Conservation (phyloP, 1,140 invertebrate genomes). For the Notospermus geniculatus region DNA sequence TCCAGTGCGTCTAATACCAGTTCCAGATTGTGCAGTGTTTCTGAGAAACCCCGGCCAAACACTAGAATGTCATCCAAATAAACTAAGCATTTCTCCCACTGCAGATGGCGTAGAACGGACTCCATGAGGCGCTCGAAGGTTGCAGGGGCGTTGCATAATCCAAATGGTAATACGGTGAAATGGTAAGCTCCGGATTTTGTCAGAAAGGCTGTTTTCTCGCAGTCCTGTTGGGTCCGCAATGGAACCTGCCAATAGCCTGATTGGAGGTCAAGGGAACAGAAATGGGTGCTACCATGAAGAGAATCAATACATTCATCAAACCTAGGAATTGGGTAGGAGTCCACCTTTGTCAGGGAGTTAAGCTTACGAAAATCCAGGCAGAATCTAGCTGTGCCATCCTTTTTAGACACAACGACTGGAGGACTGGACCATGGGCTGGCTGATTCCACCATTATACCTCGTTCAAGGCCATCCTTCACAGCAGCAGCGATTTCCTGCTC, state of each 20-base stretch:
- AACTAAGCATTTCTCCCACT: too few species aligned
- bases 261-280: constrained; percentile 28
- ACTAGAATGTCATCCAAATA: too few species aligned
- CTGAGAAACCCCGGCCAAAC: constrained; percentile 7
- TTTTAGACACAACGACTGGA: constrained; percentile 36
- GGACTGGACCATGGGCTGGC: constrained; percentile 36
- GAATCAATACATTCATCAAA: constrained; percentile 35
- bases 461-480: too few species aligned
- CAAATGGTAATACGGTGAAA: too few species aligned
- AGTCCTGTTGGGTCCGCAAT: constrained; percentile 39
- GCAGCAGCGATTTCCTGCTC: constrained; percentile 9
- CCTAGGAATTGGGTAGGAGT: constrained; percentile 31
- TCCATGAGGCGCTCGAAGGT: too few species aligned
- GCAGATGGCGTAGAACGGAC: too few species aligned
- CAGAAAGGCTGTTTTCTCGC: constrained; percentile 45
- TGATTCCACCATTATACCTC: constrained; percentile 34
- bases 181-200: constrained; percentile 23
- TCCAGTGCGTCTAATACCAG: constrained; percentile 9
- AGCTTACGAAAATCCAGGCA: constrained; percentile 36
- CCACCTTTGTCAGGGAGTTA: constrained; percentile 30
- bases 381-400: constrained; percentile 30
- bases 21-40: background rate
- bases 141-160: too few species aligned
- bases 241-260: constrained; percentile 52
- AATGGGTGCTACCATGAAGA: constrained; percentile 24